Evolutionary conservation across 1,140 invertebrate genomes (phyloP), one percentile per base, ranked within the genome.

Genomic region (Drosophila lacertosa): DNA sequence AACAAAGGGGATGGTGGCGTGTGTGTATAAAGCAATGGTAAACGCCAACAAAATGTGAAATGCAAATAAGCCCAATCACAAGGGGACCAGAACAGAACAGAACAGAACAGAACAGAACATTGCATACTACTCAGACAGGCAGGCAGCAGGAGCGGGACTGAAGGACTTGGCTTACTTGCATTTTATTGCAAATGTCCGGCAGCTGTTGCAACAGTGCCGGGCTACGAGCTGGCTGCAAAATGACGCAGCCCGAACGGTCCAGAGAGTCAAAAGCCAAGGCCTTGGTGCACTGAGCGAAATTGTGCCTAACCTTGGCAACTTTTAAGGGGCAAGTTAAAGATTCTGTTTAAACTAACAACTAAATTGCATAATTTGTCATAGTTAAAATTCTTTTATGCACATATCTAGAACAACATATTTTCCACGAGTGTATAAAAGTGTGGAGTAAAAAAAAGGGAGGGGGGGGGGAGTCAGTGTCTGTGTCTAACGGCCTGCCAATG

Each of bases 151-250:
- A 20, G 33, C 33, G 7, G 26, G 26, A 0, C 6, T 29, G 26
- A 29, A 29, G 6, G 7, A 1, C 9, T 29, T 7, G 16, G 18
- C 15, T 22, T 50, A 13, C 18, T 45, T 69, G 71, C 51, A 80
- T 79, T 71, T 83, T 86, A 70, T 81, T 77, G 72, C 77, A 77
- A 77, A 88, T 88, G 80, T 76, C 80, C 80, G 76, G 80, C 80
- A 81, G 77, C 77, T 58, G 62, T 58, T 57, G 32, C 24, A 26
- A 62, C 58, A 62, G 35, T 7, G n/a, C n/a, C n/a, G n/a, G n/a
- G n/a, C n/a, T n/a, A n/a, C n/a, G n/a, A n/a, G 33, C 45, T n/a
- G 18, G 6, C n/a, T n/a, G 57, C 26, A 33, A 45, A n/a, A 29
- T 7, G 26, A 9, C 26, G 7, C 26, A 29, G 26, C 5, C 44